Conservation (phyloP, 2,888 invertebrate genomes). For the Drosophila lutescens region DNA sequence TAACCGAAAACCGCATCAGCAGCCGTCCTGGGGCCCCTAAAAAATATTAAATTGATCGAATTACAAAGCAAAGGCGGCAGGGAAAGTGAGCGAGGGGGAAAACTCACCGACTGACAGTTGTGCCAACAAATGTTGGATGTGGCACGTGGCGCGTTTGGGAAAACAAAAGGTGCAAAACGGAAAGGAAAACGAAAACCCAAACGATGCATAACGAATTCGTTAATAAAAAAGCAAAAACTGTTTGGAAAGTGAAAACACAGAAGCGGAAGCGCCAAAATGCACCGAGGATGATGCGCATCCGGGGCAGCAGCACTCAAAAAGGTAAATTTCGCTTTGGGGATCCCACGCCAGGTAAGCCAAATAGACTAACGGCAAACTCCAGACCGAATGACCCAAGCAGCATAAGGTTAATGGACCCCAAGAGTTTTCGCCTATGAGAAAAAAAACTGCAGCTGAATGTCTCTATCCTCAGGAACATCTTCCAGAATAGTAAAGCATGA, state of each 20-base stretch:
- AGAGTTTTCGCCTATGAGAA: not conserved
- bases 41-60: slow-evolving; percentile 55
- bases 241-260: slow-evolving; percentile 69
- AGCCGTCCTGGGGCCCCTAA: slow-evolving; percentile 61
- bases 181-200: slow-evolving; percentile 55
- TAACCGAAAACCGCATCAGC: slow-evolving; percentile 40
- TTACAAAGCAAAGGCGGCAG: slow-evolving; percentile 66
- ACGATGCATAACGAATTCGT: slow-evolving; percentile 72
- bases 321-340: slow-evolving; percentile 33
- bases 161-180: slow-evolving; percentile 69
- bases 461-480: not conserved
- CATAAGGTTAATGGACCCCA: slow-evolving; percentile 14
- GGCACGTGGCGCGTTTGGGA: slow-evolving; percentile 66
- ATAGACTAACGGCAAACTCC: slow-evolving; percentile 56
- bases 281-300: slow-evolving; percentile 61
- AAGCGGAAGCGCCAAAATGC: slow-evolving; percentile 71
- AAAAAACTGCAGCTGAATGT: not conserved
- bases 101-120: slow-evolving; percentile 62
- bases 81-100: slow-evolving; percentile 39
- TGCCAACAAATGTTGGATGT: slow-evolving; percentile 70
- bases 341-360: slow-evolving; percentile 51
- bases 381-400: not conserved
- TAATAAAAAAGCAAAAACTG: slow-evolving; percentile 47
- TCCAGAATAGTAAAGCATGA: too few species aligned
- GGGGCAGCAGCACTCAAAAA: slow-evolving; percentile 47